Evolutionary conservation across 2,113 vertebrate genomes (phyloP), one percentile per base, ranked within the genome.

Genomic region (Catharus fuscescens): DNA sequence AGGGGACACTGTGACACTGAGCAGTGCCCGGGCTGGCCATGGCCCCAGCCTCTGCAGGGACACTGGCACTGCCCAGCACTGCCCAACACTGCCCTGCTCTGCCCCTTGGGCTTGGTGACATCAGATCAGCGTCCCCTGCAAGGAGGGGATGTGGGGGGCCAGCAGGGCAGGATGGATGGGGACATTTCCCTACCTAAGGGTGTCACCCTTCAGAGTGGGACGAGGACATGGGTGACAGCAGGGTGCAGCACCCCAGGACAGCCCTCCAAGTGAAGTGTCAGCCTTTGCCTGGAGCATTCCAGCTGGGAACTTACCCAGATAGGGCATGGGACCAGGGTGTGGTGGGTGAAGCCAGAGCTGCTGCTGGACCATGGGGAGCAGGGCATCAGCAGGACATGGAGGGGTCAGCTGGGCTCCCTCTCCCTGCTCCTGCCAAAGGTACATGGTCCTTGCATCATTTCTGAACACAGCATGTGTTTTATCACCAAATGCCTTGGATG

Each of bases 1-100:
- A 92, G 84, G 90, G 84, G 77, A 89, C 93, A 84, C 86, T 91
- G 78, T 9, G 53, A 34, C 26, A 69, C 88, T n/a, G 71, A 90
- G 78, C 52, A 74, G 78, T 26, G 90, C 57, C 95, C 64, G 8
- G 48, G 53, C 47, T 47, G 48, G 61, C 6, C 42, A 0, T 5
- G 56, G 57, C 53, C 78, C 38, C 40, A 17, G 62, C 20, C 16
- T 25, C 65, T 53, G 28, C 54, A 36, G 29, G 40, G 56, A 14
- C 34, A n/a, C 14, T 15, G 25, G 3, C 60, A n/a, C 13, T 6
- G 50, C 28, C 18, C 64, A 23, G 19, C n/a, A 56, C 31, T 18
- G 8, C 34, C 34, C 34, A 40, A 11, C 38, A 40, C 38, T 40
- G 34, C 61, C 28, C 20, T 73, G 38, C 24, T 7, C 73, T 7